Conservation (phyloP, 2,113 vertebrate genomes). For the Aldabrachelys gigantea region DNA sequence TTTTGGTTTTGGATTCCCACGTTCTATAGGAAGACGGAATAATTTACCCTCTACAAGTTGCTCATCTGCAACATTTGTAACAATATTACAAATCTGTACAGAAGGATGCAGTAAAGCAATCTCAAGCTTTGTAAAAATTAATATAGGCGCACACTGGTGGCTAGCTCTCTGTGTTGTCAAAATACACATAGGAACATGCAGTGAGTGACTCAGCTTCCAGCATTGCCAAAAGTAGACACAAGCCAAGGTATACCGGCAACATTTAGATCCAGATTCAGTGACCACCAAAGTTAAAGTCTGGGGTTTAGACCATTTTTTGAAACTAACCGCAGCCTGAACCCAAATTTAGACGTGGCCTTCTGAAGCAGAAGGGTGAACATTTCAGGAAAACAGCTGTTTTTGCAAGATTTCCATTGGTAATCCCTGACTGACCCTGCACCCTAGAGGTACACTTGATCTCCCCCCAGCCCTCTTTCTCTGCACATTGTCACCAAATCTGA, state of each 20-base stretch:
- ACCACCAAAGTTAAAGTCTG: conserved; percentile 29
- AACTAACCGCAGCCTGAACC: neutral
- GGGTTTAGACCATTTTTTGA: conserved; percentile 41
- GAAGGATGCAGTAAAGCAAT: neutral
- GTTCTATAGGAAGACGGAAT: neutral
- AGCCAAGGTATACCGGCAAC: conserved; percentile 41
- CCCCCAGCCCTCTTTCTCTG: neutral
- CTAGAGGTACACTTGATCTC: neutral
- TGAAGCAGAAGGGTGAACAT: conserved; percentile 17
- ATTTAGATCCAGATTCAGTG: conserved; percentile 52
- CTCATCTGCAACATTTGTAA: neutral
- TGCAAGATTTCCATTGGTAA: neutral
- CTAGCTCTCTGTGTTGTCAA: neutral
- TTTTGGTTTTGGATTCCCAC: neutral
- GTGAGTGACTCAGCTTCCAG: conserved; percentile 25
- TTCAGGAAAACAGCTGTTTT: neutral
- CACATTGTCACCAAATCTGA: neutral
- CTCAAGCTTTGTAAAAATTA: conserved; percentile 39
- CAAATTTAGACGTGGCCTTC: neutral
- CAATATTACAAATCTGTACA: neutral
- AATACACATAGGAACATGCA: conserved; percentile 32
- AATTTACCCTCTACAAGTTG: neutral
- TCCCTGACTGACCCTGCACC: neutral
- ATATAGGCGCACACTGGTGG: conserved; percentile 40
- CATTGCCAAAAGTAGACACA: conserved; percentile 30